Evolutionary conservation across 1,140 invertebrate species (phyloP).

Genomic region (Bombus sibiricus): DNA sequence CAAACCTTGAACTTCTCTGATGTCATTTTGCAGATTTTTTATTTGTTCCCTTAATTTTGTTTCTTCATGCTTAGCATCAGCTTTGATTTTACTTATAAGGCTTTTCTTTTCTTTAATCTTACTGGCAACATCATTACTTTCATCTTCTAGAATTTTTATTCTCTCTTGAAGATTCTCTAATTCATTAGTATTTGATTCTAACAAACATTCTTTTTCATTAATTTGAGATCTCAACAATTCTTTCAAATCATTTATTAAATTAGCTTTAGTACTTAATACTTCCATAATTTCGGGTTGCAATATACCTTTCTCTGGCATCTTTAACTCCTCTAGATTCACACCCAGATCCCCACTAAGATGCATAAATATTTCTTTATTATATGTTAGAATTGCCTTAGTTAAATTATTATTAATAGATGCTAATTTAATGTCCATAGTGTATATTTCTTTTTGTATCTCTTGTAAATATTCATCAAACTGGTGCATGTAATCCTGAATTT

Average conservation of each 20-base stretch:
- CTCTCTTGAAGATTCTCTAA: constrained; percentile 65
- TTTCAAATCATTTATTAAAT: constrained; percentile 62
- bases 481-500: constrained; percentile 66
- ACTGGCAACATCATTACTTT: constrained; percentile 47
- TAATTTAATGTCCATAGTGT: constrained; percentile 71
- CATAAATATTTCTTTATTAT: constrained; percentile 73
- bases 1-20: constrained; percentile 52
- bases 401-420: constrained; percentile 66
- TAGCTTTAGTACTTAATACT: constrained; percentile 58
- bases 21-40: constrained; percentile 61
- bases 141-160: constrained; percentile 55
- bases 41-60: constrained; percentile 63
- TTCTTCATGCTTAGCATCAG: constrained; percentile 60
- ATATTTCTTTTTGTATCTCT: constrained; percentile 74
- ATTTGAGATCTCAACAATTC: constrained; percentile 57
- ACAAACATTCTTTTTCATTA: constrained; percentile 36
- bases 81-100: constrained; percentile 58
- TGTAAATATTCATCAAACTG: constrained; percentile 70
- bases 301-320: constrained; percentile 71
- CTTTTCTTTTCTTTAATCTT: constrained; percentile 58
- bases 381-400: constrained; percentile 67
- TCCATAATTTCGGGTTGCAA: constrained; percentile 61
- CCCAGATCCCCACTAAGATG: constrained; percentile 52
- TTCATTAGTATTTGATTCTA: constrained; percentile 55
- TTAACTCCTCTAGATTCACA: constrained; percentile 65